phyloP scores from a whole-genome alignment of 2,113 vertebrate genomes.

The Chloroceryle aenea region DNA sequence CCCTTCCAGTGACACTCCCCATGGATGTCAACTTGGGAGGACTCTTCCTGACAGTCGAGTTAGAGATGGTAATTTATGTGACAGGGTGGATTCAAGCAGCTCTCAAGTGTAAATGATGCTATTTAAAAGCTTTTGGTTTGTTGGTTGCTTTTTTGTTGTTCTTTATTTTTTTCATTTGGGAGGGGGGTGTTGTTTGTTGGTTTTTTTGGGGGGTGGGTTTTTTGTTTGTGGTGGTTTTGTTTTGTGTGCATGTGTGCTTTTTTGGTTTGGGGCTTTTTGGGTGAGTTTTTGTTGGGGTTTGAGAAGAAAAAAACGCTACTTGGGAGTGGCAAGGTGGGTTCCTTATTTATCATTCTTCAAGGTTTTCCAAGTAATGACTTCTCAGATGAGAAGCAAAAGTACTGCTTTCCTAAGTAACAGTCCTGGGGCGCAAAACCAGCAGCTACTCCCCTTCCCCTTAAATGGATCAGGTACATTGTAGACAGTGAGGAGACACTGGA shows the following conservation, averaged over 20 bases:
- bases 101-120: conserved; percentile 37
- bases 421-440: background rate
- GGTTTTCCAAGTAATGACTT: background rate
- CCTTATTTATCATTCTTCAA: background rate
- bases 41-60: background rate
- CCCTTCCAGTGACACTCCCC: conserved; percentile 2
- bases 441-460: background rate
- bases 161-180: background rate
- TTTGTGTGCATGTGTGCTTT: too few relatives aligned
- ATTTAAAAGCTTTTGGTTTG: background rate
- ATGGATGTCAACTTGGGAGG: background rate
- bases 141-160: background rate
- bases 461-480: background rate
- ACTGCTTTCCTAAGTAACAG: background rate
- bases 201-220: background rate
- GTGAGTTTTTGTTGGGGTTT: too few relatives aligned
- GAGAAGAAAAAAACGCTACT: background rate
- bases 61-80: conserved; percentile 35
- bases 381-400: background rate
- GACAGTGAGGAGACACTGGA: background rate
- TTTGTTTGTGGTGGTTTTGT: background rate
- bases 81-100: conserved; percentile 18
- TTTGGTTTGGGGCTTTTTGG: background rate
- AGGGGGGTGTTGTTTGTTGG: too few relatives aligned
- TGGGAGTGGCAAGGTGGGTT: background rate